Percentiles rank a stretch among this genome's conserved stretches.
Conservation (phyloP, 2,888 invertebrate species). For the Leucophora obtusa region DNA sequence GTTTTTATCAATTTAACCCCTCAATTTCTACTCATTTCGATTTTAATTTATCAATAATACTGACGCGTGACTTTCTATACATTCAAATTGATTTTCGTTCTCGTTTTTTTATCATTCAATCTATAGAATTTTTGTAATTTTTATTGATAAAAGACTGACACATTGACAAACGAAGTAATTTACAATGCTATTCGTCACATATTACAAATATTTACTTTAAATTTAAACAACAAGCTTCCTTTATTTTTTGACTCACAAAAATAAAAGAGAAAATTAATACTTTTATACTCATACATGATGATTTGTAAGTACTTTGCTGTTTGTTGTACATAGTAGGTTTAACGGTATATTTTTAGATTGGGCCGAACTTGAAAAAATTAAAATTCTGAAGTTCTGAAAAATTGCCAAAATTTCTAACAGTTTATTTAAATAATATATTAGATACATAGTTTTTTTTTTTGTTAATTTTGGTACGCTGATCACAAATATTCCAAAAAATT, state of each 20-base stretch:
- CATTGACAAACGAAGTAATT: constrained; percentile 1
- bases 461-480: no score
- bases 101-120: constrained; percentile 39
- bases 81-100: constrained; percentile 35
- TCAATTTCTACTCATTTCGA: not conserved
- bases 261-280: constrained; percentile 13
- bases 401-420: no score
- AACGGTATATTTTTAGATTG: no score
- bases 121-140: constrained; percentile 13
- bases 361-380: no score
- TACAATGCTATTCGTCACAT: constrained; percentile 30
- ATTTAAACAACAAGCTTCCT: constrained; percentile 38
- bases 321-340: not conserved
- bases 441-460: no score
- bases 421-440: no score
- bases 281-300: not conserved
- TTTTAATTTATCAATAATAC: constrained; percentile 49
- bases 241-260: constrained; percentile 5
- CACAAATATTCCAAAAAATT: no score
- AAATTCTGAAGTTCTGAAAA: no score
- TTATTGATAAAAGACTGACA: constrained; percentile 30
- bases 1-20: not conserved
- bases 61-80: constrained; percentile 64
- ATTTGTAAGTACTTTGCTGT: not conserved
- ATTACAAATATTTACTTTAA: constrained; percentile 51